A percentile compares a stretch with the other conserved stretches of the same genome.
These are phyloP conservation scores for Corydoras maculifer DNA, from an alignment of 2,113 vertebrate species.

Conservation along the genomic window DNA sequence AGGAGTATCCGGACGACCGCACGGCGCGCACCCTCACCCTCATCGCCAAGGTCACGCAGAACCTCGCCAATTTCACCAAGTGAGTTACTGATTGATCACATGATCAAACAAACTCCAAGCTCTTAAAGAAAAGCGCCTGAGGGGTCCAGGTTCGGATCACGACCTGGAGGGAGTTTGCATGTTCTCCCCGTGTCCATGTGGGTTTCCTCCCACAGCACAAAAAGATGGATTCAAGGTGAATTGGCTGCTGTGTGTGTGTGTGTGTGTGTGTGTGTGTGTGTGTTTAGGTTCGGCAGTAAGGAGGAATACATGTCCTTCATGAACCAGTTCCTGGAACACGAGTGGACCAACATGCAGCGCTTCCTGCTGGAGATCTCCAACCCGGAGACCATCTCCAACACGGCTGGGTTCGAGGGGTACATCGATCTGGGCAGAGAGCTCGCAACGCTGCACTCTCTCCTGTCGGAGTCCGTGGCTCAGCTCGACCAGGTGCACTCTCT, in stretches of 20 bases:
- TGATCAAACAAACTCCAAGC: no score
- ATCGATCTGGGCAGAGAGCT: slow-evolving; percentile 92
- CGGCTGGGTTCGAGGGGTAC: slow-evolving; percentile 91
- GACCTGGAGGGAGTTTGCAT: no score
- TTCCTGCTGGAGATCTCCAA: slow-evolving; percentile 95
- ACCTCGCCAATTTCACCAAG: slow-evolving; percentile 66
- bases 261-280: background rate
- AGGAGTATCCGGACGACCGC: slow-evolving; percentile 93
- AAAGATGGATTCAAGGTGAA: no score
- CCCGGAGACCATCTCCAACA: slow-evolving; percentile 88
- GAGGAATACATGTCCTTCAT: slow-evolving; percentile 99
- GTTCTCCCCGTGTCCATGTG: no score
- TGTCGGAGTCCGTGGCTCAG: slow-evolving; percentile 81
- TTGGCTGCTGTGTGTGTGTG: no score
- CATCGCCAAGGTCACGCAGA: slow-evolving; percentile 91
- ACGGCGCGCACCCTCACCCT: slow-evolving; percentile 90
- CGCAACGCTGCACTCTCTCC: slow-evolving; percentile 82
- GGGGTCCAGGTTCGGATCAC: no score
- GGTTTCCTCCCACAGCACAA: no score
- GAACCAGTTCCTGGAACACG: slow-evolving; percentile 94
- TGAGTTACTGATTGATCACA: slow-evolving; percentile 51
- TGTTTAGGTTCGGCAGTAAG: slow-evolving; percentile 86
- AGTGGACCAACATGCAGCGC: slow-evolving; percentile 97
- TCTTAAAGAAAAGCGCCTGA: no score
- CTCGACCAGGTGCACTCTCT: slow-evolving; percentile 79